Conservation (phyloP, 2,888 invertebrate genomes). For the Drosophila acutilabella region DNA sequence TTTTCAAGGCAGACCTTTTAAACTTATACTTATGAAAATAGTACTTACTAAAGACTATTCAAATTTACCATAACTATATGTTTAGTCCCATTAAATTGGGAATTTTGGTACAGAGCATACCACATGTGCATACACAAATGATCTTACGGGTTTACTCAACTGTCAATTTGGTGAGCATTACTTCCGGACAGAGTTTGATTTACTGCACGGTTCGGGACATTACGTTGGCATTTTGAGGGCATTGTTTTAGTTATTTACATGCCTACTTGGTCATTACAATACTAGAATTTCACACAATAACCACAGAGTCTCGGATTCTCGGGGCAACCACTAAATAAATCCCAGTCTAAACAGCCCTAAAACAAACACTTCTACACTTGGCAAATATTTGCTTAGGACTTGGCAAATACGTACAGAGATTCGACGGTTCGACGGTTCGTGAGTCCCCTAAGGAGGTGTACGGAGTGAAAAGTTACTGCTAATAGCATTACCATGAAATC, state of each 20-base stretch:
- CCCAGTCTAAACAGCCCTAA: constrained; percentile 62
- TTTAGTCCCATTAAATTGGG: no score
- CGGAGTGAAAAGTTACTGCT: constrained; percentile 74
- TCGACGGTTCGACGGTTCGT: constrained; percentile 68
- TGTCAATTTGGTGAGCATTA: constrained; percentile 29
- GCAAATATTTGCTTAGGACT: constrained; percentile 74
- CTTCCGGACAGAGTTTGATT: constrained; percentile 58
- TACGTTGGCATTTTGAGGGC: constrained; percentile 31
- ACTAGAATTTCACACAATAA: constrained; percentile 73
- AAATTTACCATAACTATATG: no score
- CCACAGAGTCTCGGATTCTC: constrained; percentile 42
- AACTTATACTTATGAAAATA: no score
- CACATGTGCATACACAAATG: not conserved
- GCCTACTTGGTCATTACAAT: constrained; percentile 68
- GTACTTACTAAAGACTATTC: no score
- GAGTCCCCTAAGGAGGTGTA: constrained; percentile 51
- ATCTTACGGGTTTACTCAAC: constrained; percentile 4
- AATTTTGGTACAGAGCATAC: no score
- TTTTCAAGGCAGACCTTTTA: no score
- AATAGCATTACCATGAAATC: constrained; percentile 63
- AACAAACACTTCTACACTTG: constrained; percentile 55
- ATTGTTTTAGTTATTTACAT: constrained; percentile 58
- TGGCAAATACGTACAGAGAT: constrained; percentile 27
- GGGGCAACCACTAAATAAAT: constrained; percentile 45
- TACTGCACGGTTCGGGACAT: constrained; percentile 30